Conservation (phyloP, 1,140 invertebrate species). For the Araneus ventricosus region DNA sequence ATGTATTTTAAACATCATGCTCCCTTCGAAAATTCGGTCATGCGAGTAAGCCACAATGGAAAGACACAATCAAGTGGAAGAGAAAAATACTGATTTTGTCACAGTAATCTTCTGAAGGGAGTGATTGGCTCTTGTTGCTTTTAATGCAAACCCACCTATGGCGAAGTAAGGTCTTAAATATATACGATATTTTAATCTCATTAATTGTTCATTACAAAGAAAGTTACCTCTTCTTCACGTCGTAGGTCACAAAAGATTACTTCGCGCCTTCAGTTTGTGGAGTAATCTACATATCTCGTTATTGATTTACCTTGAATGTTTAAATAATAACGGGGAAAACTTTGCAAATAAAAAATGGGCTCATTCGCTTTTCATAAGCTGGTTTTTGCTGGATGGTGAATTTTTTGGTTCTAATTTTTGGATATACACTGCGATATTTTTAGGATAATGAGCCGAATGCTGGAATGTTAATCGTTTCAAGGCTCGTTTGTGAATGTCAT, state of each 20-base stretch:
- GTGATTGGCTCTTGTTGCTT: not conserved
- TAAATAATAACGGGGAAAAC: not conserved
- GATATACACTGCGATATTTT: not conserved
- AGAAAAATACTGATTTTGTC: not conserved
- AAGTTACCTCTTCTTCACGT: not conserved
- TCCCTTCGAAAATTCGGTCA: no score
- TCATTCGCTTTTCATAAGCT: not conserved
- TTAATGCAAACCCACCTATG: not conserved
- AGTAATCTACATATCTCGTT: not conserved
- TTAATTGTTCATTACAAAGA: slow-evolving; percentile 21
- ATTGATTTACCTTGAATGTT: not conserved
- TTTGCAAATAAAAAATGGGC: not conserved
- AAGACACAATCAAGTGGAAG: not conserved
- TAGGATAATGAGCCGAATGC: not conserved
- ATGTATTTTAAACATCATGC: not conserved
- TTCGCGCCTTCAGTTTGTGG: not conserved
- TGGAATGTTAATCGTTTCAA: not conserved
- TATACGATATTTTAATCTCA: not conserved
- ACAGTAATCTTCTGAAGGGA: not conserved
- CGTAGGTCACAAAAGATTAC: not conserved
- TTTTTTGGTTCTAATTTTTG: not conserved
- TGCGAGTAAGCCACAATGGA: not conserved
- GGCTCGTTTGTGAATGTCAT: not conserved
- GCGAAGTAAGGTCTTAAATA: not conserved
- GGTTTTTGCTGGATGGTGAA: not conserved